Conservation (phyloP, 2,113 vertebrate genomes). For the Lepisosteus osseus region DNA sequence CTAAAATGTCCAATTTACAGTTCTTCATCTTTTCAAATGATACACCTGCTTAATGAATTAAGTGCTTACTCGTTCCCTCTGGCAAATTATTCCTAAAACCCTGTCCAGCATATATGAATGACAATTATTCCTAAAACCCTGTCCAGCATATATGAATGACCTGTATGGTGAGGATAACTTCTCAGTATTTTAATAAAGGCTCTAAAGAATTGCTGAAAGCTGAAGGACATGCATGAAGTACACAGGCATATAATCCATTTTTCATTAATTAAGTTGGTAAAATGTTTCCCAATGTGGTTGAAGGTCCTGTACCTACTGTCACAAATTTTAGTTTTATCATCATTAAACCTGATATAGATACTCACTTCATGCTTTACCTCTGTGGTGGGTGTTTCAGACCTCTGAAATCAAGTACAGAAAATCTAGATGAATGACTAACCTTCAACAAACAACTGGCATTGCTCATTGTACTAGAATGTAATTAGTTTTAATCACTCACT, state of each 20-base stretch:
- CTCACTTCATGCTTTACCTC: constrained; percentile 36
- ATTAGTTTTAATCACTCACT: constrained; percentile 12
- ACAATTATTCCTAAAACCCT: too few species aligned
- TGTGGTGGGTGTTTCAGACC: constrained; percentile 31
- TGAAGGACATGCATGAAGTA: constrained; percentile 24
- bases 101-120: too few species aligned
- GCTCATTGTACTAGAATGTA: constrained; percentile 6
- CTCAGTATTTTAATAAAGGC: too few species aligned
- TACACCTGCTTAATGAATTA: too few species aligned
- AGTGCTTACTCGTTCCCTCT: too few species aligned
- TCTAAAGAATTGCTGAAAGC: too few species aligned
- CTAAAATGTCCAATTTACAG: too few species aligned
- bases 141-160: too few species aligned
- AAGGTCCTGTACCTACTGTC: background rate
- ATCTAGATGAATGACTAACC: constrained; percentile 29
- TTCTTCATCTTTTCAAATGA: too few species aligned
- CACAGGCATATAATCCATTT: constrained; percentile 12
- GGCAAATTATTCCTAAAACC: too few species aligned
- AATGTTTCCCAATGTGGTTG: background rate
- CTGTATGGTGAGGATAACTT: too few species aligned
- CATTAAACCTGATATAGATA: constrained; percentile 18
- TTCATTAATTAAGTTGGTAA: too few species aligned
- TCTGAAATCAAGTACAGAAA: constrained; percentile 37
- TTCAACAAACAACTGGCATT: constrained; percentile 11
- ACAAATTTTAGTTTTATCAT: background rate